These are phyloP conservation scores for Julus scandinavius DNA, from an alignment of 2,888 invertebrate genomes.

Conservation along the genomic window DNA sequence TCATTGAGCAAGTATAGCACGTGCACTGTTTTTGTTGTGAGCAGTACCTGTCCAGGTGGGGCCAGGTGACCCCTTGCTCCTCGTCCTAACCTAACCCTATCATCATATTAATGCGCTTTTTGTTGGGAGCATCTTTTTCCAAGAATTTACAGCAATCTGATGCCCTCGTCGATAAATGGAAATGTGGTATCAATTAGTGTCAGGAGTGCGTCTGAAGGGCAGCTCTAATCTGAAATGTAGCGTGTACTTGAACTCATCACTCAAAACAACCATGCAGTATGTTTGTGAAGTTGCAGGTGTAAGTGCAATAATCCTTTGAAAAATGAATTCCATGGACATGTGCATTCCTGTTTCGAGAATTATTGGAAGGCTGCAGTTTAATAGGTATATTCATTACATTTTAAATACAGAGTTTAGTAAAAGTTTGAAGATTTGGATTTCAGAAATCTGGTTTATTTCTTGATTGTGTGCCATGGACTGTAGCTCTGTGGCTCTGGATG, in stretches of 20 bases:
- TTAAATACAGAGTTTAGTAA: too few species aligned
- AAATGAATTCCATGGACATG: not conserved
- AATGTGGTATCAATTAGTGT: slow-evolving; percentile 8
- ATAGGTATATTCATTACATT: too few species aligned
- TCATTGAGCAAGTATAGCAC: not conserved
- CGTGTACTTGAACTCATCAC: slow-evolving; percentile 2
- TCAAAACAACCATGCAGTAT: not conserved
- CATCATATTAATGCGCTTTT: slow-evolving; percentile 29
- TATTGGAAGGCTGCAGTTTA: not conserved
- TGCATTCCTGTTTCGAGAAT: not conserved
- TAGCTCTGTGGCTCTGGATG: too few species aligned
- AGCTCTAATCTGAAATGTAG: slow-evolving; percentile 35
- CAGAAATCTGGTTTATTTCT: too few species aligned
- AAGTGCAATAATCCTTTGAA: not conserved
- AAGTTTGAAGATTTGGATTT: too few species aligned
- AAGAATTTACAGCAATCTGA: slow-evolving; percentile 1
- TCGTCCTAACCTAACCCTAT: slow-evolving; percentile 23
- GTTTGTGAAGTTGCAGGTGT: not conserved
- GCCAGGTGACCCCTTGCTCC: not conserved
- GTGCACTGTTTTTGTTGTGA: not conserved
- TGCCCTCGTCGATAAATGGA: not conserved
- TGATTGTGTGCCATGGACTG: too few species aligned
- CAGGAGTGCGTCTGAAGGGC: not conserved
- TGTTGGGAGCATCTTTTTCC: slow-evolving; percentile 39
- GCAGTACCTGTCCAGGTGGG: not conserved